Conservation (phyloP, 2,797 vertebrate genomes). For the Acrocephalus scirpaceus region DNA sequence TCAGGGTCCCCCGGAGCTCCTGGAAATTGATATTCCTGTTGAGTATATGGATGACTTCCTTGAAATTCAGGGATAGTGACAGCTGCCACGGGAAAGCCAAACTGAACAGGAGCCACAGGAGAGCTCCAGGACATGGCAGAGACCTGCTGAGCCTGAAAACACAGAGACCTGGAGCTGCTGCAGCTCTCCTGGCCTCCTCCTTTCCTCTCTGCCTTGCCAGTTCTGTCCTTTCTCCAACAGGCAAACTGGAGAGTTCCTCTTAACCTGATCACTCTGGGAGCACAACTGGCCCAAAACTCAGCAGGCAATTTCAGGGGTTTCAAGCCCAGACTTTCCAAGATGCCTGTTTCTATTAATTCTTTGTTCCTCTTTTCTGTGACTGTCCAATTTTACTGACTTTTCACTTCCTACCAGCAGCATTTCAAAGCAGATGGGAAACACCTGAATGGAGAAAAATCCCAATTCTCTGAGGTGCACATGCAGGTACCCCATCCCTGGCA, state of each 20-base stretch:
- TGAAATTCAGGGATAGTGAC: not conserved
- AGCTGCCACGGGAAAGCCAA: not conserved
- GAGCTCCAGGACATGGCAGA: not conserved
- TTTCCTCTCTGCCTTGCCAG: not conserved
- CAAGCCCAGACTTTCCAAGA: not conserved
- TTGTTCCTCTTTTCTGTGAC: not conserved
- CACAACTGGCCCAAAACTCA: not conserved
- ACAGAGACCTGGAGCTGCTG: not conserved
- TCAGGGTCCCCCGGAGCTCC: not conserved
- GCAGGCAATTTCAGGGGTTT: not conserved
- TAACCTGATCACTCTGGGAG: not conserved
- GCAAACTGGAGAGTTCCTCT: not conserved
- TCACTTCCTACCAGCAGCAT: not conserved
- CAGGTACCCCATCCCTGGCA: not conserved
- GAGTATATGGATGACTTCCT: constrained; percentile 9
- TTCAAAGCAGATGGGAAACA: not conserved
- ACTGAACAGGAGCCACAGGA: not conserved
- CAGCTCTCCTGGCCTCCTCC: not conserved
- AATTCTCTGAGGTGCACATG: accelerated
- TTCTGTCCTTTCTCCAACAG: not conserved
- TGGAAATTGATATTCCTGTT: not conserved
- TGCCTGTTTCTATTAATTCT: not conserved
- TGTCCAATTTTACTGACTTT: not conserved
- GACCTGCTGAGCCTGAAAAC: not conserved
- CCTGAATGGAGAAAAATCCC: not conserved